These are phyloP conservation scores for Oxyruncus cristatus DNA, from an alignment of 2,113 vertebrate genomes.

Conservation along the genomic window DNA sequence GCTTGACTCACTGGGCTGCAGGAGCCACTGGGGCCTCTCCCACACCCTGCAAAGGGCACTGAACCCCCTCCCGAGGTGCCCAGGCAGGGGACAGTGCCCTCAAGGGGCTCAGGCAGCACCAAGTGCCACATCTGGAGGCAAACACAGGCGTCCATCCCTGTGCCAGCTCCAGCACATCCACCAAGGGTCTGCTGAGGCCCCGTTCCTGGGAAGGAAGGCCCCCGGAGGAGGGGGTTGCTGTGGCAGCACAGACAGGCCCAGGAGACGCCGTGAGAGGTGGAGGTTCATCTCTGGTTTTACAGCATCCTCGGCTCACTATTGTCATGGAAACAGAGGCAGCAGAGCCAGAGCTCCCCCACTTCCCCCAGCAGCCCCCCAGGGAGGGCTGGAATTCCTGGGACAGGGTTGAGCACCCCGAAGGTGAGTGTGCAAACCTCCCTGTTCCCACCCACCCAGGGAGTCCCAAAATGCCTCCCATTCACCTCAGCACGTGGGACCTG, in stretches of 20 bases:
- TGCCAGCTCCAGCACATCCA: rapidly evolving
- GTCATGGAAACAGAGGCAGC: not conserved
- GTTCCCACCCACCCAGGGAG: not conserved
- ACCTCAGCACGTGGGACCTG: rapidly evolving
- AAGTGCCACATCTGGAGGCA: not conserved
- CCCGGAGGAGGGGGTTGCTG: not conserved
- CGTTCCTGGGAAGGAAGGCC: not conserved
- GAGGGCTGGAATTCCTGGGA: not conserved
- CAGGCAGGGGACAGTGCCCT: not conserved
- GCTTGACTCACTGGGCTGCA: not conserved
- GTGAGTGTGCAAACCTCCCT: not conserved
- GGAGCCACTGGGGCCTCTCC: not conserved
- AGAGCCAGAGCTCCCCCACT: not conserved
- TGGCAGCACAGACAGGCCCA: not conserved
- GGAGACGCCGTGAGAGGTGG: not conserved
- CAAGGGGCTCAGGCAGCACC: not conserved
- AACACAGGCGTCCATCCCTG: not conserved
- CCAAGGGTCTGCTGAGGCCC: rapidly evolving
- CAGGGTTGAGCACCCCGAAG: rapidly evolving
- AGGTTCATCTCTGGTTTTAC: not conserved
- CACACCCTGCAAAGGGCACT: not conserved
- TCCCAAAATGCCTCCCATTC: not conserved
- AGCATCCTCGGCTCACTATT: not conserved
- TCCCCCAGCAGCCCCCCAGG: rapidly evolving
- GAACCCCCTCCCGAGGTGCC: not conserved